phyloP scores from a whole-genome alignment of 2,797 vertebrate species.

The Heliangelus exortis region DNA sequence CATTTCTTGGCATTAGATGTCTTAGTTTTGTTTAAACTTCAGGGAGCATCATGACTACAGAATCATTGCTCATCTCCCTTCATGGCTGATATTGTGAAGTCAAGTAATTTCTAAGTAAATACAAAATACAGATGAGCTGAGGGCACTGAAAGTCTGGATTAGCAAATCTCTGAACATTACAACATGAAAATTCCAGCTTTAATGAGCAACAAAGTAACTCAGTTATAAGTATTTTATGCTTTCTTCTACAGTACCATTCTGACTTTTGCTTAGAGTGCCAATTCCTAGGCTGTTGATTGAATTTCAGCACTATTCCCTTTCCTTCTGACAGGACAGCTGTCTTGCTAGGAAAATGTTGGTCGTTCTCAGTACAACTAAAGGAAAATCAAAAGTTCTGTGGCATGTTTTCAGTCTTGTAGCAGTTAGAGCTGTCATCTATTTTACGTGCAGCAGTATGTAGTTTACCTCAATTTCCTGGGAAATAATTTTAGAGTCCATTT shows the following conservation, averaged over 20 bases:
- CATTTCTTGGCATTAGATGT: not conserved
- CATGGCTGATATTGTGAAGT: not conserved
- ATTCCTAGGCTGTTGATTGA: not conserved
- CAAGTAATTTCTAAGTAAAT: not conserved
- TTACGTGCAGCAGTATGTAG: not conserved
- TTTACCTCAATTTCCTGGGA: not conserved
- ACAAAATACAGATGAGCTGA: not conserved
- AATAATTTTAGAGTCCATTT: not conserved
- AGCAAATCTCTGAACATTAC: not conserved
- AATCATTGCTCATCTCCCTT: not conserved
- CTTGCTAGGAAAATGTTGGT: not conserved
- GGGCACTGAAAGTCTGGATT: not conserved
- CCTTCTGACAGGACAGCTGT: not conserved
- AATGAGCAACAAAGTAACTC: not conserved
- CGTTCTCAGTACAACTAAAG: not conserved
- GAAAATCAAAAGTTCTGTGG: not conserved
- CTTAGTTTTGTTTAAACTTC: not conserved
- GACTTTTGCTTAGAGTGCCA: not conserved
- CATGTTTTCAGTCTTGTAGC: not conserved
- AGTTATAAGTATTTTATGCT: not conserved
- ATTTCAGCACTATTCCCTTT: not conserved
- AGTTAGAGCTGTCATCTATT: not conserved
- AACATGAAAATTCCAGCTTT: not conserved
- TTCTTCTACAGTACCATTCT: not conserved
- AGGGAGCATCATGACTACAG: not conserved